These are phyloP conservation scores for fruit fly (Drosophila melanogaster) DNA, from an alignment of 1,140 invertebrate species.

Conservation along the genomic window Release_6_plus_ISO1_MT NT_033777.3:18025501-18026000, in stretches of 20 bases:
- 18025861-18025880: not conserved
- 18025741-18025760: conserved; percentile 80
- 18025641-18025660: not conserved
- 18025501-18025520: not conserved
- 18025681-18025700: conserved; percentile 20
- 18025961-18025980: conserved; percentile 63
- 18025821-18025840: not conserved
- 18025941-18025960: conserved; percentile 47
- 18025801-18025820: conserved; percentile 35
- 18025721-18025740: conserved; percentile 71
- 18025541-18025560: conserved; percentile 63
- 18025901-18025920: conserved; percentile 76
- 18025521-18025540: conserved; percentile 34
- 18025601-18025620: conserved; percentile 76
- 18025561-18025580: conserved; percentile 74
- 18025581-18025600: conserved; percentile 75
- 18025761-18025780: conserved; percentile 80
- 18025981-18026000: conserved; percentile 55
- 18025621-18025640: conserved; percentile 30
- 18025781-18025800: conserved; percentile 57
- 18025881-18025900: conserved; percentile 76
- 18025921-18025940: conserved; percentile 63
- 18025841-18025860: conserved; percentile 7
- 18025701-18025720: conserved; percentile 78
- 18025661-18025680: conserved; percentile 30